phyloP scores from a whole-genome alignment of 2,888 invertebrate genomes.

The Lacanobia oleracea region DNA sequence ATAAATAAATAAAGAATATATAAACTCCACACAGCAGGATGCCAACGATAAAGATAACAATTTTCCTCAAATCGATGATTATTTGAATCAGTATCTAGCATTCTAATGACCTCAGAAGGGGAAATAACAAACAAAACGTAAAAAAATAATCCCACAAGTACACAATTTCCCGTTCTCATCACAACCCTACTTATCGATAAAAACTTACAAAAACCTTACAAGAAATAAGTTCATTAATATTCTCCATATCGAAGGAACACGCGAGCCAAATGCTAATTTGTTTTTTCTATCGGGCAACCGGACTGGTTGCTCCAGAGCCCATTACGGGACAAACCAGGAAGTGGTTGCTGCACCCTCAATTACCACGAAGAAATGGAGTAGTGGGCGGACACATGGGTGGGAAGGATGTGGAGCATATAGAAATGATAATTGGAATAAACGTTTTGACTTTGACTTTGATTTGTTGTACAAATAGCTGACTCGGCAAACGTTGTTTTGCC shows the following conservation, averaged over 20 bases:
- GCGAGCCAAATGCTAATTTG: slow-evolving; percentile 69
- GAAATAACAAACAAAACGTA: slow-evolving; percentile 7
- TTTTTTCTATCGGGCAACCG: slow-evolving; percentile 70
- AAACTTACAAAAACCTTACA: slow-evolving; percentile 40
- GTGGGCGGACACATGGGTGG: slow-evolving; percentile 54
- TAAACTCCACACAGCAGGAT: slow-evolving; percentile 4
- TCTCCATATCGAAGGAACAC: slow-evolving; percentile 46
- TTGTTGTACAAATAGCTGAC: too few relatives aligned
- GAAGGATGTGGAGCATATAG: slow-evolving; percentile 14
- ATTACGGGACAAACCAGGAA: slow-evolving; percentile 81
- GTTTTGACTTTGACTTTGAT: too few relatives aligned
- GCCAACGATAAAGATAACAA: background rate
- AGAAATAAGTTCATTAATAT: slow-evolving; percentile 65
- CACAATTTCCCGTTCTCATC: slow-evolving; percentile 31
- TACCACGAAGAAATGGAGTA: slow-evolving; percentile 85
- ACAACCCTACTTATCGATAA: slow-evolving; percentile 13
- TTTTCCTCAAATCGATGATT: slow-evolving; percentile 5
- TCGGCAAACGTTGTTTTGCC: too few relatives aligned
- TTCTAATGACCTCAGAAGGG: background rate
- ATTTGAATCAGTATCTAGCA: background rate
- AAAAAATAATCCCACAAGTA: slow-evolving; percentile 16
- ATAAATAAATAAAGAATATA: too few relatives aligned
- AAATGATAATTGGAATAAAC: too few relatives aligned
- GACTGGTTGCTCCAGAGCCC: slow-evolving; percentile 71
- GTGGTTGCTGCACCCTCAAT: slow-evolving; percentile 79